Base-by-base conservation (phyloP, 2,113 vertebrate species). In the Canis aureus region DNA sequence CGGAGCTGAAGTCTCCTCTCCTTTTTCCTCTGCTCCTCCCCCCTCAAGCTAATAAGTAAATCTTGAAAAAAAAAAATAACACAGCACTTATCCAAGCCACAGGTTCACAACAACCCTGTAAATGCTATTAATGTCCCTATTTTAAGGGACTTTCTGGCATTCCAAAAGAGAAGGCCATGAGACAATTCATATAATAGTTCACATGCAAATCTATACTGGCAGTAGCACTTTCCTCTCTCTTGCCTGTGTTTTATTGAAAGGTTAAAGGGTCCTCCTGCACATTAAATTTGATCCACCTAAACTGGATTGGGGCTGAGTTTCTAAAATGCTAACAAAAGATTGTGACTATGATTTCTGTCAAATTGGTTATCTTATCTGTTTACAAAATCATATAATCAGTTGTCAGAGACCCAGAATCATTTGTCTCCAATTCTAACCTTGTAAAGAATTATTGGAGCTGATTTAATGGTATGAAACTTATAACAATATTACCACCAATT, bases 341-440 rank as follows among this genome's bases (percentile, higher is more conserved):
- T 62, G 23, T 74, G 12, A 80, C 25, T 74, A 43, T 93, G 27
- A 89, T 62, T 93, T 91, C 55, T 89, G 9, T 55, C 16, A 86
- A 38, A 10, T n/a, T 74, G 57, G 38, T 79, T 73, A 87, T 64
- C 25, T 35, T 82, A n/a, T 88, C 29, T 97, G 22, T 96, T 90
- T 83, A 69, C 16, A 78, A 82, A 97, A 78, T 59, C 35, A 93
- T 43, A 57, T 53, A 43, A 91, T 87, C 35, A 76, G 55, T 78
- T 60, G 29, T 55, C 15, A 76, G 43, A 9, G 9, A 81, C 35
- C 11, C 15, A 80, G 73, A 88, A 23, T 2, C 71, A 91, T 74
- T 73, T 95, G 76, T 78, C 38, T 91, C 29, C 51, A 86, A 27
- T 69, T 95, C 23, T 69, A 92, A 82, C 29, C 11, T 11, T 95